Percentiles rank a stretch among this genome's conserved stretches.
These are phyloP conservation scores for Cephus rjabovi DNA, from an alignment of 2,888 invertebrate genomes.

Conservation along the genomic window DNA sequence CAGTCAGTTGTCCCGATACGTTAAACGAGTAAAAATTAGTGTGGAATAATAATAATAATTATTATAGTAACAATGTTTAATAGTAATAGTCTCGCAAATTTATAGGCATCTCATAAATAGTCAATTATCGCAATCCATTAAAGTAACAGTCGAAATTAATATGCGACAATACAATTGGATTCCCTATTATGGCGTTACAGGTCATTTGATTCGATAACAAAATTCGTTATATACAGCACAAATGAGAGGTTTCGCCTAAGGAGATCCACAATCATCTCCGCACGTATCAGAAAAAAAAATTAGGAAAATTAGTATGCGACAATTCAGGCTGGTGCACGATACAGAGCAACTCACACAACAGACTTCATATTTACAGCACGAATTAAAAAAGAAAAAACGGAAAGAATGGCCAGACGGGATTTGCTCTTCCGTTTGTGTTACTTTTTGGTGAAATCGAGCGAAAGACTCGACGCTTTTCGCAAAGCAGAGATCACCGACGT, in stretches of 20 bases:
- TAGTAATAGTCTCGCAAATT: background rate
- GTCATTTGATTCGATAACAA: background rate
- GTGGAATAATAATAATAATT: background rate
- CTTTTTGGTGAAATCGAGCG: background rate
- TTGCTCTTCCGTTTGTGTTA: background rate
- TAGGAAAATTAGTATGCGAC: background rate
- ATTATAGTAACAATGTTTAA: background rate
- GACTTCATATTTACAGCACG: slow-evolving; percentile 1
- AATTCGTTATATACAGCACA: background rate
- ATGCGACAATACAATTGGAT: background rate
- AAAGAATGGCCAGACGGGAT: background rate
- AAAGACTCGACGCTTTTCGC: background rate
- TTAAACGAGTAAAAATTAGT: background rate
- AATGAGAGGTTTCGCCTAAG: background rate
- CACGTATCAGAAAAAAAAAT: background rate
- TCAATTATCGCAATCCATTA: background rate
- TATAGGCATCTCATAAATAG: background rate
- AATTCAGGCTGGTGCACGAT: background rate
- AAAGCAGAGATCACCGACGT: background rate
- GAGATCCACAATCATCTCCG: background rate
- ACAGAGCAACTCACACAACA: slow-evolving; percentile 1
- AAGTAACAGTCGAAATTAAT: background rate
- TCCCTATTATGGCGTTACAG: background rate
- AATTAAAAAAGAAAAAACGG: slow-evolving; percentile 8
- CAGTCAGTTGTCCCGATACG: background rate